Evolutionary conservation across 2,113 vertebrate genomes (phyloP).

Genomic region (Hyperopisus bebe): DNA sequence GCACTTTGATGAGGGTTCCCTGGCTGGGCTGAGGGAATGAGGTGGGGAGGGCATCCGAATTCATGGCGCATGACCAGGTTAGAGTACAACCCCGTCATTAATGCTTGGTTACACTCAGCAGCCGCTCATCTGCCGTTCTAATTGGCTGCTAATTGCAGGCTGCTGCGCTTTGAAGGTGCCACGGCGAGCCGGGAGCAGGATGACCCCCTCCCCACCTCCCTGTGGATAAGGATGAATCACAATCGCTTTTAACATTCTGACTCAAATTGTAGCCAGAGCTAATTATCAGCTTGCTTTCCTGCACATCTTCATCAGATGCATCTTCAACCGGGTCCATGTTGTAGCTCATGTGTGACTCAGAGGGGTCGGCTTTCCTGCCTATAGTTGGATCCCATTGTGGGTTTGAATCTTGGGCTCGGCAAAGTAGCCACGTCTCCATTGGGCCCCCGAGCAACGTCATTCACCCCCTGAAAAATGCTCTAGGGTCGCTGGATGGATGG

Average conservation of each 20-base stretch:
- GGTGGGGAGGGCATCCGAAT: neutral
- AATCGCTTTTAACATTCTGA: neutral
- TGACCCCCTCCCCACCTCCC: neutral
- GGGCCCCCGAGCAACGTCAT: neutral
- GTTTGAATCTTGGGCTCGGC: neutral
- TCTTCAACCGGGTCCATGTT: neutral
- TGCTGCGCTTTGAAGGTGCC: neutral
- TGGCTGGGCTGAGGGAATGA: neutral
- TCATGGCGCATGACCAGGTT: neutral
- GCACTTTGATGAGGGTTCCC: neutral
- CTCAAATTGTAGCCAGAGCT: neutral
- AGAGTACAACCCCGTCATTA: neutral
- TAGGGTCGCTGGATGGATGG: neutral
- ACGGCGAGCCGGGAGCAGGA: neutral
- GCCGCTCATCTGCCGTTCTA: neutral
- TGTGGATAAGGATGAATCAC: neutral
- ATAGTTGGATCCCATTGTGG: neutral
- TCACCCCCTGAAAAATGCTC: neutral
- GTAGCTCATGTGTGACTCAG: neutral
- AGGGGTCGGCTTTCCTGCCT: neutral
- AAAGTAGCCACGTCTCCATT: neutral
- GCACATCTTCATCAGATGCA: neutral
- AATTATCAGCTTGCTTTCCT: neutral
- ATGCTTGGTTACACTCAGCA: neutral
- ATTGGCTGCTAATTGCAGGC: neutral